phyloP scores from a whole-genome alignment of 2,113 vertebrate genomes.

The Amblyopsis rosae region DNA sequence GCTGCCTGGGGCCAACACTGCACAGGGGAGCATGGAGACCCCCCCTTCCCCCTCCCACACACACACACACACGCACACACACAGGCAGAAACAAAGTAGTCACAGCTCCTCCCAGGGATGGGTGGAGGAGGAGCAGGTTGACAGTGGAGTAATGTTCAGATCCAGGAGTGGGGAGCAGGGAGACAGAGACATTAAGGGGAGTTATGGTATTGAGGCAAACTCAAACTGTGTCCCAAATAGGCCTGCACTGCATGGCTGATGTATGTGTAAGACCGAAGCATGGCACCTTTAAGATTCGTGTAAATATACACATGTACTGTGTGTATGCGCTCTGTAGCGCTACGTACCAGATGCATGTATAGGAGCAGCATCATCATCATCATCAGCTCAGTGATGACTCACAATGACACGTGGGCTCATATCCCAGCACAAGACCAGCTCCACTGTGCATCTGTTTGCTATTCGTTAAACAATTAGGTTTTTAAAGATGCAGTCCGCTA shows the following conservation, averaged over 20 bases:
- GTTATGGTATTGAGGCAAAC: constrained; percentile 8
- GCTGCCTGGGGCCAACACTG: constrained; percentile 72
- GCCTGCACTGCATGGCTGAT: not conserved
- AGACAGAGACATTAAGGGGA: constrained; percentile 8
- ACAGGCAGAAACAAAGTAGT: constrained; percentile 15
- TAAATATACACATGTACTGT: too few species aligned
- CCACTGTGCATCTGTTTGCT: too few species aligned
- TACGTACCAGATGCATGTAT: too few species aligned
- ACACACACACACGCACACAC: constrained; percentile 18
- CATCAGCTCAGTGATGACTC: too few species aligned
- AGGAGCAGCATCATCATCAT: too few species aligned
- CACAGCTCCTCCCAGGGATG: constrained; percentile 35
- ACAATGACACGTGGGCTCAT: too few species aligned
- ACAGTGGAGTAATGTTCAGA: constrained; percentile 31
- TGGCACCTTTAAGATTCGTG: not conserved
- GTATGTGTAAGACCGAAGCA: not conserved
- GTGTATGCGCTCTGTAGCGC: too few species aligned
- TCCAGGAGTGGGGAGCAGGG: constrained; percentile 5
- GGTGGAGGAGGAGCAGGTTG: constrained; percentile 41
- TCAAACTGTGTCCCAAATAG: constrained; percentile 1
- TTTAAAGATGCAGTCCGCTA: too few species aligned
- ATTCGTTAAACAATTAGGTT: too few species aligned
- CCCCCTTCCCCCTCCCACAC: constrained; percentile 8
- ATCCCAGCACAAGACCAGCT: too few species aligned
- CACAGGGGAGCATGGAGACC: constrained; percentile 60